phyloP scores from a whole-genome alignment of 2,797 vertebrate genomes.

The Arctocebus calabarensis region DNA sequence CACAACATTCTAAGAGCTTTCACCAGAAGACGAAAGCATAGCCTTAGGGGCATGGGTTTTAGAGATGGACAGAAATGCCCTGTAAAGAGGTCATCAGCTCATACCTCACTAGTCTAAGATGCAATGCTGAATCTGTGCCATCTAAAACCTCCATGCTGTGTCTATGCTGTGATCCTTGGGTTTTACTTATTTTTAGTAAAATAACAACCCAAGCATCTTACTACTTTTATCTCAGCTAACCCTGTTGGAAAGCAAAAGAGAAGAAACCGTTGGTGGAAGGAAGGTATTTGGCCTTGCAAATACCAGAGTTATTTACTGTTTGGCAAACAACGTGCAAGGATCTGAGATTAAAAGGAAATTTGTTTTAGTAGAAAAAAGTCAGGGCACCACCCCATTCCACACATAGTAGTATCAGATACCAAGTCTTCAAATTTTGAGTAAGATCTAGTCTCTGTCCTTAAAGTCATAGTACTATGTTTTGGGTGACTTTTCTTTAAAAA shows the following conservation, averaged over 20 bases:
- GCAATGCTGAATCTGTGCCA: not conserved
- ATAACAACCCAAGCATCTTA: not conserved
- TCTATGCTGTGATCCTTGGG: not conserved
- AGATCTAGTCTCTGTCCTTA: not conserved
- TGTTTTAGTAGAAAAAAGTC: constrained; percentile 25
- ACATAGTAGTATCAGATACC: not conserved
- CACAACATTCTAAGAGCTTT: not conserved
- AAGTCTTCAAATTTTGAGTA: not conserved
- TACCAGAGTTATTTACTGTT: constrained; percentile 30
- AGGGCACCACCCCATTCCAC: not conserved
- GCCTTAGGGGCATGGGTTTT: not conserved
- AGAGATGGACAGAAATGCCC: not conserved
- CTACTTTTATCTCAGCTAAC: constrained; percentile 29
- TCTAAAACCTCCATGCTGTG: not conserved
- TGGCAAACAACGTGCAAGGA: constrained; percentile 39
- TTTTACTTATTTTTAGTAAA: constrained; percentile 23
- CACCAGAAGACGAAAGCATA: not conserved
- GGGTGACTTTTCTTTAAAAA: not conserved
- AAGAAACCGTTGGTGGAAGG: not conserved
- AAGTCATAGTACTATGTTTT: not conserved
- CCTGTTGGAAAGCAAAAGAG: constrained; percentile 36
- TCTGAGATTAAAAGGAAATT: constrained; percentile 55
- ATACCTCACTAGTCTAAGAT: not conserved
- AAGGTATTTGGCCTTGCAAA: constrained; percentile 8
- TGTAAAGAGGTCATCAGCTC: not conserved